Evolutionary conservation across 2,797 vertebrate species (phyloP).

Genomic region (Sebastes oblongus): DNA sequence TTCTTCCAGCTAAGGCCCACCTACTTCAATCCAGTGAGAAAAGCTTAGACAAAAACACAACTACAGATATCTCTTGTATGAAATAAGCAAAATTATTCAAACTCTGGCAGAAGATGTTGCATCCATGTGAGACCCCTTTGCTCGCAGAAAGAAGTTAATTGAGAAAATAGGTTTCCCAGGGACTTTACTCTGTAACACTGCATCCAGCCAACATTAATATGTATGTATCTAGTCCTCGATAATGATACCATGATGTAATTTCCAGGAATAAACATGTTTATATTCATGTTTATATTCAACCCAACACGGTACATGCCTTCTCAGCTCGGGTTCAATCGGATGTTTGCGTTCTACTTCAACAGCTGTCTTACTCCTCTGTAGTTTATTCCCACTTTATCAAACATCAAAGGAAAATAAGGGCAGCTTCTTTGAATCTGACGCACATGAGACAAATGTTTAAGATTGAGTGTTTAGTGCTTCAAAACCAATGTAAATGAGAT

Average conservation of each 20-base stretch:
- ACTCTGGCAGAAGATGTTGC: not conserved
- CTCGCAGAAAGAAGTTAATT: not conserved
- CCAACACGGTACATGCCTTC: not conserved
- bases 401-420: constrained; percentile 20
- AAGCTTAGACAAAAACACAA: no score
- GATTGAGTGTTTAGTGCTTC: constrained; percentile 4
- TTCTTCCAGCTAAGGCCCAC: not conserved
- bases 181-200: not conserved
- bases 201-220: not conserved
- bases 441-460: constrained; percentile 1
- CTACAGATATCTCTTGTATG: no score
- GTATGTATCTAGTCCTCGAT: not conserved
- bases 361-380: not conserved
- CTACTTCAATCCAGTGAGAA: not conserved
- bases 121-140: not conserved
- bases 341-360: not conserved
- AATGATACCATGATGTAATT: not conserved
- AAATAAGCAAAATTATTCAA: not conserved
- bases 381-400: not conserved
- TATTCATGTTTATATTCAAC: not conserved
- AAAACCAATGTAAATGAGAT: constrained; percentile 17
- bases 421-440: constrained; percentile 2
- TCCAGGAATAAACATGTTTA: not conserved
- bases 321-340: not conserved
- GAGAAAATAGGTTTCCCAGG: not conserved